Conservation (phyloP, 2,113 vertebrate genomes). For the Phylloscopus trochiloides region DNA sequence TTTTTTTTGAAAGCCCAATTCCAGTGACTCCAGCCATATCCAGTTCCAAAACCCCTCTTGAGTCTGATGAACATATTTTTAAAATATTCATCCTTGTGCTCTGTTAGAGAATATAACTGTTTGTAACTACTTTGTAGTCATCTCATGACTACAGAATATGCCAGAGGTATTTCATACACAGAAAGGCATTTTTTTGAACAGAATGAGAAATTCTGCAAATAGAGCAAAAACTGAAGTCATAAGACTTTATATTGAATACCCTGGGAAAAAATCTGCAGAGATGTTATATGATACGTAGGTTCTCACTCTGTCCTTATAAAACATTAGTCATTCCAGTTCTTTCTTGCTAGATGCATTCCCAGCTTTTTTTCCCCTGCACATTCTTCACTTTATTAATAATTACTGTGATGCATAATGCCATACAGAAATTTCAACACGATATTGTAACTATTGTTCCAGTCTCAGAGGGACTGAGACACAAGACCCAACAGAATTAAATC, state of each 20-base stretch:
- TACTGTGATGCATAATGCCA: neutral
- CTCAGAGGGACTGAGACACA: neutral
- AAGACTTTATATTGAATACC: neutral
- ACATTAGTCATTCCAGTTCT: neutral
- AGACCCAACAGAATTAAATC: neutral
- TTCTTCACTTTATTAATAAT: neutral
- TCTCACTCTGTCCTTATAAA: neutral
- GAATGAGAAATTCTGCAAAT: neutral
- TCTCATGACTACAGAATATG: neutral
- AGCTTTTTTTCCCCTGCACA: neutral
- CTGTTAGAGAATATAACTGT: neutral
- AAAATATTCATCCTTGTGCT: neutral
- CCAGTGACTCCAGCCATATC: neutral
- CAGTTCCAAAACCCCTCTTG: neutral
- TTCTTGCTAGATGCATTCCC: neutral
- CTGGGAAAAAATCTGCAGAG: neutral
- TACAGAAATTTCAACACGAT: neutral
- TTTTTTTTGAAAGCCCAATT: neutral
- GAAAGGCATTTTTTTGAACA: neutral
- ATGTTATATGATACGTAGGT: neutral
- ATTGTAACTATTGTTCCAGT: neutral
- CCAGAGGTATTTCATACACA: neutral
- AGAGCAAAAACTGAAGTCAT: neutral
- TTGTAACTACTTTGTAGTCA: neutral
- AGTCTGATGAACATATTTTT: neutral